A percentile compares a stretch with the other conserved stretches of the same genome.
phyloP scores from a whole-genome alignment of 1,140 invertebrate genomes.

The Bemisia tabaci region DNA sequence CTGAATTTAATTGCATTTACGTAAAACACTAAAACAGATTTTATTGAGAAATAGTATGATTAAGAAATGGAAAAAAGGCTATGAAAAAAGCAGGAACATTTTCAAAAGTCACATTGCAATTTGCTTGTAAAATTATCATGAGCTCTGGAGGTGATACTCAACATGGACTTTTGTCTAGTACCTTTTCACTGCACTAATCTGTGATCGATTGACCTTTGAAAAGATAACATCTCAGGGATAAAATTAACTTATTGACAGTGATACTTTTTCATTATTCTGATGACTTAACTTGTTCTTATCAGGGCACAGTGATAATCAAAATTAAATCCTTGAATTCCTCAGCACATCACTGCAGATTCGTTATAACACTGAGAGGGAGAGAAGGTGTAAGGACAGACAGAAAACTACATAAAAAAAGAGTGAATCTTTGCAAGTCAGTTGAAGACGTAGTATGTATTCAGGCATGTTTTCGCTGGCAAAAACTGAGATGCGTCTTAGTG shows the following conservation, averaged over 20 bases:
- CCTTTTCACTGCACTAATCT: neutral
- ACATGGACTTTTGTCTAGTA: neutral
- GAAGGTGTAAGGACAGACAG: too few relatives aligned
- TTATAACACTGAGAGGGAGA: too few relatives aligned
- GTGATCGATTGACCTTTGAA: neutral
- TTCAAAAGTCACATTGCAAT: conserved; percentile 5
- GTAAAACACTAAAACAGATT: too few relatives aligned
- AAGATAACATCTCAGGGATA: neutral
- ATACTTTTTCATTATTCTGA: neutral
- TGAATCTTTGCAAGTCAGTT: too few relatives aligned
- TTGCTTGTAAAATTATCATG: conserved; percentile 4
- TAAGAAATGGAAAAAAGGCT: too few relatives aligned
- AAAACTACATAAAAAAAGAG: too few relatives aligned
- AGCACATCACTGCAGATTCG: too few relatives aligned
- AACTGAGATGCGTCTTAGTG: too few relatives aligned
- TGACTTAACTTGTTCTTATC: neutral
- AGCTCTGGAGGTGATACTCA: neutral
- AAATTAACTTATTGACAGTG: neutral
- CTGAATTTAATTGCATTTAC: too few relatives aligned
- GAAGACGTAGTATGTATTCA: too few relatives aligned
- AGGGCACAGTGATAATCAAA: neutral
- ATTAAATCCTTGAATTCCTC: neutral
- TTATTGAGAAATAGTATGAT: too few relatives aligned
- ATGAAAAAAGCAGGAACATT: neutral
- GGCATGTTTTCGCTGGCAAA: too few relatives aligned